Evolutionary conservation across 2,888 invertebrate genomes (phyloP).

Genomic region (Iselma pallidipennis): DNA sequence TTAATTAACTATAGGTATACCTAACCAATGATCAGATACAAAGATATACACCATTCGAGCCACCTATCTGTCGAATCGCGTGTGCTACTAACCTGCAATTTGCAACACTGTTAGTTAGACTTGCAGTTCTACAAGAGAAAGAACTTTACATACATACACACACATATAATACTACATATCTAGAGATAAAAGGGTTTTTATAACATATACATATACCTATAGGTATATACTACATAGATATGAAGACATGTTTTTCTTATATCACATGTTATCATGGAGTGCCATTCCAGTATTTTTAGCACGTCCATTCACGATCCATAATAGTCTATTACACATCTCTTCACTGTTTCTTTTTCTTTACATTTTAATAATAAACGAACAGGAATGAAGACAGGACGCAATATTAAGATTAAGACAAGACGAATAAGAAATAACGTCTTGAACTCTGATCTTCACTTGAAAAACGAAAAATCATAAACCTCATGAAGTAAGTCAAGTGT

Average conservation of each 20-base stretch:
- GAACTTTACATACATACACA: background rate
- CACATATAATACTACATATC: no score
- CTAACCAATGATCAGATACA: slow-evolving; percentile 2
- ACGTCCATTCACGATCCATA: background rate
- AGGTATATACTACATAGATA: background rate
- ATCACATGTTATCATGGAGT: background rate
- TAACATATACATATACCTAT: background rate
- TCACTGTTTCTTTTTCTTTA: background rate
- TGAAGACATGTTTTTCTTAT: no score
- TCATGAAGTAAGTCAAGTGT: background rate
- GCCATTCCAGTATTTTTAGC: background rate
- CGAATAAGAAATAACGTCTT: background rate
- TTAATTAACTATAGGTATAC: slow-evolving; percentile 21
- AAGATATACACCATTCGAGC: slow-evolving; percentile 12
- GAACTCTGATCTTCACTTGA: background rate
- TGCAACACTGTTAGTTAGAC: slow-evolving; percentile 12
- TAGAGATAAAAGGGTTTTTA: no score
- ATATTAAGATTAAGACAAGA: slow-evolving; percentile 1
- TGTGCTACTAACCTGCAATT: slow-evolving; percentile 40
- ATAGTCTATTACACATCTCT: no score
- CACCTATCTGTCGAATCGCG: slow-evolving; percentile 33
- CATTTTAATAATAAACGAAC: background rate
- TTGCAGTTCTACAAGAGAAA: background rate
- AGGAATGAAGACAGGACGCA: background rate
- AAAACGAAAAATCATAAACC: background rate